Evolutionary conservation across 2,888 invertebrate species (phyloP).

Genomic region (Diaphora mendica): DNA sequence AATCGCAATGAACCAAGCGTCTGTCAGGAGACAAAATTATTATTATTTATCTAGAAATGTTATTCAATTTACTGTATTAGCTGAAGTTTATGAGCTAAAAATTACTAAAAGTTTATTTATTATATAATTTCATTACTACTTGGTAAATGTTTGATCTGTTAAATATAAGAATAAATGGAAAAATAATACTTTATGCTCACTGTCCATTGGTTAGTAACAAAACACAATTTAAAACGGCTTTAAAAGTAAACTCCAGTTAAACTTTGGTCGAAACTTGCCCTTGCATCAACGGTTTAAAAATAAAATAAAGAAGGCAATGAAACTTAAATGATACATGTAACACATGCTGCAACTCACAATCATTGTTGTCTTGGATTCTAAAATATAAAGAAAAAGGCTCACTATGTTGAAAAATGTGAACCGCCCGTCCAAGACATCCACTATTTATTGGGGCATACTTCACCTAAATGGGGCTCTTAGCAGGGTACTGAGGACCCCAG

Average conservation of each 20-base stretch:
- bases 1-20: background rate
- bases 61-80: too few relatives aligned
- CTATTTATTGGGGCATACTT: constrained; percentile 74
- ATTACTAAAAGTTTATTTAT: too few relatives aligned
- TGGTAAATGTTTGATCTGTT: too few relatives aligned
- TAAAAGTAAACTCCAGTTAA: background rate
- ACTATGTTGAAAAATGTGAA: constrained; percentile 67
- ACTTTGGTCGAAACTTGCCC: background rate
- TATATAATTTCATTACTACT: too few relatives aligned
- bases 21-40: background rate
- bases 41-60: too few relatives aligned
- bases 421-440: constrained; percentile 53
- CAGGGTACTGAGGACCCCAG: constrained; percentile 44
- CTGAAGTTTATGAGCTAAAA: too few relatives aligned
- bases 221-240: background rate
- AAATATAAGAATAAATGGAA: too few relatives aligned
- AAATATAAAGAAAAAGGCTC: constrained; percentile 54
- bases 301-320: constrained; percentile 26
- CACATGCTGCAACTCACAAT: constrained; percentile 40
- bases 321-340: constrained; percentile 38
- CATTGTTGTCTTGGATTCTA: constrained; percentile 49
- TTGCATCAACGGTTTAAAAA: background rate
- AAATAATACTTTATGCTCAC: background rate
- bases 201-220: background rate
- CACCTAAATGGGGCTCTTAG: constrained; percentile 71